Evolutionary conservation across 2,113 vertebrate species (phyloP).

Genomic region (Picathartes gymnocephalus): DNA sequence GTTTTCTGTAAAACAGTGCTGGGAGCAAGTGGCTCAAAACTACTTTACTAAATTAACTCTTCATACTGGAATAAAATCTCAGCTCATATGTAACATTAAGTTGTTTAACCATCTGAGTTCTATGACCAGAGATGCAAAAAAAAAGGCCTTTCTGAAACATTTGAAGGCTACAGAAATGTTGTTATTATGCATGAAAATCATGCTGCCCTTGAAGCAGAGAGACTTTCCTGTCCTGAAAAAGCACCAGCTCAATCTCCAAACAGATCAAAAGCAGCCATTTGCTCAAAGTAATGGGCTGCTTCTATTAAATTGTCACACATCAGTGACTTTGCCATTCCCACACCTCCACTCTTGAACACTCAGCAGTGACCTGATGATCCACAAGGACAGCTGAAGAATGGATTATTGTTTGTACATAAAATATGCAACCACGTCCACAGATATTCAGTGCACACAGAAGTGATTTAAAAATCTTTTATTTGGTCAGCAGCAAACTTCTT

Average conservation of each 20-base stretch:
- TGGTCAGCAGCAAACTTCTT: constrained; percentile 1
- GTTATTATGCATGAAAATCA: not conserved
- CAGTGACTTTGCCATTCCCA: not conserved
- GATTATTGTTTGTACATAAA: not conserved
- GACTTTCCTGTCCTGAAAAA: not conserved
- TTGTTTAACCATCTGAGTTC: not conserved
- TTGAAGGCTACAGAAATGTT: not conserved
- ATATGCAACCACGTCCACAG: not conserved
- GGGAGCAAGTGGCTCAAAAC: not conserved
- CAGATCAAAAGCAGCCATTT: constrained; percentile 34
- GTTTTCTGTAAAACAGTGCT: not conserved
- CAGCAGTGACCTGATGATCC: not conserved
- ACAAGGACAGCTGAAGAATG: not conserved
- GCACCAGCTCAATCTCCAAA: not conserved
- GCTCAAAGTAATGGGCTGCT: constrained; percentile 1
- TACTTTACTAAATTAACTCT: not conserved
- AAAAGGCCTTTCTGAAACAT: not conserved
- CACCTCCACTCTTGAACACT: not conserved
- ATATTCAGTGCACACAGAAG: not conserved
- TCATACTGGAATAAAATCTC: not conserved
- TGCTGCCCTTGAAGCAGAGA: not conserved
- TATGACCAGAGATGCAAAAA: not conserved
- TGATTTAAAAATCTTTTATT: not conserved
- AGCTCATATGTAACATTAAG: not conserved
- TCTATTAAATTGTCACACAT: not conserved